Evolutionary conservation across 2,797 vertebrate genomes (phyloP), one percentile per base, ranked within the genome.

Genomic region (Spinibarbus caldwelli): DNA sequence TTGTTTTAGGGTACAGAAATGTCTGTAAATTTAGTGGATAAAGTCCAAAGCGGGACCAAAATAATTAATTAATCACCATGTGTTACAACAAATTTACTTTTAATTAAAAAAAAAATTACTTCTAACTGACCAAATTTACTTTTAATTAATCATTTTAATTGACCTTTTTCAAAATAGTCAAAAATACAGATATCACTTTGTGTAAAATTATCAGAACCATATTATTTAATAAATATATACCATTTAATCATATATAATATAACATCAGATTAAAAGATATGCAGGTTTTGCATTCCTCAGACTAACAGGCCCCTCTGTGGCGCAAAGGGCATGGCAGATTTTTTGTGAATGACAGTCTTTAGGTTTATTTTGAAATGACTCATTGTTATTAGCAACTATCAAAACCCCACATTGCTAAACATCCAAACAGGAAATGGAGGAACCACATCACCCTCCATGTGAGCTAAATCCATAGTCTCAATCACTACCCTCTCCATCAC

Each of bases 401-500:
- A 72, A 82, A 78, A 83, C 29, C 29, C 45, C 41, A 86, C 3
- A 83, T 59, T 23, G 17, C 21, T 78, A 78, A 73, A 79, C 66
- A 84, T 43, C 36, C 49, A 84, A 71, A 84, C 76, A 84, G 75
- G 75, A 84, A 78, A 78, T 19, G 38, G 64, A 78, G 5, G 66
- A 84, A 78, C 34, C 66, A 71, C 83, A 84, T 84, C 75, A 26
- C 14, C n/a, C 49, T 19, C 34, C 49, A 78, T 59, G 66, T 78
- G 75, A 78, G 76, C 83, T 71, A 68, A 84, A 84, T 59, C 66
- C 83, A 77, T 41, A 78, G 36, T 71, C 66, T 84, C 76, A 57
- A 78, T 84, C 83, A 84, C 21, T 78, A 78, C 66, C 66, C 83
- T 72, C 78, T 82, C 73, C 72, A 81, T 88, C 82, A 88, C 78